Base-by-base conservation (phyloP, 2,113 vertebrate genomes). In the Australoheros scitulus region DNA sequence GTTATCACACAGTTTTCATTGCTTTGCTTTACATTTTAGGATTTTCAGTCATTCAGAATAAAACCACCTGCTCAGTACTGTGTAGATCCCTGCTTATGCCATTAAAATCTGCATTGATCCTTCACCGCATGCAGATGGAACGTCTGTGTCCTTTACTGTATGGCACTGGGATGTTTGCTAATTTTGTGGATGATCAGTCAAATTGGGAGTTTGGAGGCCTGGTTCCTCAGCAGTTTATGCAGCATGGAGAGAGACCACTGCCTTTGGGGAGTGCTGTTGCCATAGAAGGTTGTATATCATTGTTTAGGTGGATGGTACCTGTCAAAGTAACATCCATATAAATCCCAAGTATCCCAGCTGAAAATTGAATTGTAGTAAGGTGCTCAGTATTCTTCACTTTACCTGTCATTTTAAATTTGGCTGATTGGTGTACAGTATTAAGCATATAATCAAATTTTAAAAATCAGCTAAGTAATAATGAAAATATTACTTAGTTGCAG, bases 31-130 rank as follows among this genome's bases (percentile, higher is more conserved):
- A 63, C 38, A 58, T 72, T 72, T 72, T 72, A 72, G 20, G 47
- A 72, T 72, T 72, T 72, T 72, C 6, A 72, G 43, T 72, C 24
- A 72, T 72, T 24, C 65, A 72, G 65, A 52, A 52, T 72, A 72
- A 14, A 72, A 32, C 17, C 26, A 72, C 29, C 43, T 52, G 24
- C 26, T 29, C 43, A 70, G 5, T 50, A 70, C 26, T 20, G 15
- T 24, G 18, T 11, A 70, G 43, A 18, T 70, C 29, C 10, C 18
- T 29, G 41, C 38, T 50, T 70, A 20, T 17, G 9, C 10, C 17
- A 18, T 56, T 3, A 56, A 56, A 56, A 56, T 7, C 18, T 55
- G 52, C 52, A 2, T 9, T 20, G 18, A 20, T 20, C 55, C 55
- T n/a, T n/a, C 55, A 56, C 3, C 3, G 8, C 8, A 56, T 57